Evolutionary conservation across 2,113 vertebrate genomes (phyloP).

Genomic region (Pituophis catenifer): DNA sequence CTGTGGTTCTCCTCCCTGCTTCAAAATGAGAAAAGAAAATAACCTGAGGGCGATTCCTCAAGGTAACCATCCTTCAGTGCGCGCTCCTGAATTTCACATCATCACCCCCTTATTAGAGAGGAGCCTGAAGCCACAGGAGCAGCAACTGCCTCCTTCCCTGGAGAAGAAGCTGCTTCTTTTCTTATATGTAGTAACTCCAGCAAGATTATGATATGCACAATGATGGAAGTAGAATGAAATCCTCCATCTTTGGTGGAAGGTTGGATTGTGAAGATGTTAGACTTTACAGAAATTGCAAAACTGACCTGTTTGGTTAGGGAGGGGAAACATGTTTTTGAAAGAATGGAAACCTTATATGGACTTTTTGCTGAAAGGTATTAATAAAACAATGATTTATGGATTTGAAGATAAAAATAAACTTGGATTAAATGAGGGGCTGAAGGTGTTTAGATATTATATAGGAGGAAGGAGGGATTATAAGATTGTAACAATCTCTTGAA

Average conservation of each 20-base stretch:
- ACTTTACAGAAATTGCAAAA: background rate
- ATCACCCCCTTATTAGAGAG: background rate
- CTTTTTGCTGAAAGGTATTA: background rate
- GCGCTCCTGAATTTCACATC: background rate
- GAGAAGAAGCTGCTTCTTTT: background rate
- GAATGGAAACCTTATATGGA: background rate
- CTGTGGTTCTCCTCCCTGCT: background rate
- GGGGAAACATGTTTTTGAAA: background rate
- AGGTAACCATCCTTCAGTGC: background rate
- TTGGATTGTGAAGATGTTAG: background rate
- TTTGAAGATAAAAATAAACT: background rate
- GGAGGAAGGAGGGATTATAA: background rate
- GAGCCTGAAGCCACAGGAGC: background rate
- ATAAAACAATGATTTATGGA: background rate
- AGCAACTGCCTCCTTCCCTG: background rate
- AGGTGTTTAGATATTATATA: background rate
- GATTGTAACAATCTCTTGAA: background rate
- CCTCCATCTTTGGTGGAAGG: background rate
- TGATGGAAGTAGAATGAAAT: background rate
- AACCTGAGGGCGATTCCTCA: background rate
- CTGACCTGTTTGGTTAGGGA: background rate
- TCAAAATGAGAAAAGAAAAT: background rate
- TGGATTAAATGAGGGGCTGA: background rate
- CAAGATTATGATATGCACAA: background rate
- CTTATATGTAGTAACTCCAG: background rate